Evolutionary conservation across 1,140 invertebrate genomes (phyloP).

Genomic region (Cherax destructor): DNA sequence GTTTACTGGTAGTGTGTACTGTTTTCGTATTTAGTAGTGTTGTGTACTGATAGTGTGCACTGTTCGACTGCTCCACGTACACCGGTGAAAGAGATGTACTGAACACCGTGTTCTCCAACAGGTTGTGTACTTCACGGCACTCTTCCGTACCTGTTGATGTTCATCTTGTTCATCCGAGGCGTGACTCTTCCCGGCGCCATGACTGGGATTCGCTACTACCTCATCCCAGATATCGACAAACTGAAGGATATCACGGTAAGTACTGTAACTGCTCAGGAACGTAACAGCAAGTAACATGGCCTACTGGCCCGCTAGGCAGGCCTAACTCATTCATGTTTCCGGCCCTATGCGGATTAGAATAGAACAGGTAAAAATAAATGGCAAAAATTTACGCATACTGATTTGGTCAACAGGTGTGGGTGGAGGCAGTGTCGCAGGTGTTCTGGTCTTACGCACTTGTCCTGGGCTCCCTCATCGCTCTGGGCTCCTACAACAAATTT

Average conservation of each 20-base stretch:
- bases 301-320: too few relatives aligned
- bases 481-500: constrained; percentile 97
- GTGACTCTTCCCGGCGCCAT: constrained; percentile 93
- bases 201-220: constrained; percentile 93
- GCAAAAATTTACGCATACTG: too few relatives aligned
- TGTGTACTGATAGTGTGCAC: too few relatives aligned
- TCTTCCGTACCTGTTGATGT: constrained; percentile 95
- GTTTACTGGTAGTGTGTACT: too few relatives aligned
- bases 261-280: not conserved
- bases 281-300: too few relatives aligned
- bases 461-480: constrained; percentile 92
- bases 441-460: constrained; percentile 98
- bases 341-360: too few relatives aligned
- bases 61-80: too few relatives aligned
- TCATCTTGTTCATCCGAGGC: constrained; percentile 91
- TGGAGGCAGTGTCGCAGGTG: constrained; percentile 97
- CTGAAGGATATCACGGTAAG: constrained; percentile 86
- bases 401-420: constrained; percentile 80
- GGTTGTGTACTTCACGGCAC: constrained; percentile 94
- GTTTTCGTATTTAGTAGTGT: too few relatives aligned
- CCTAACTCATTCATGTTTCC: too few relatives aligned
- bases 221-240: constrained; percentile 94
- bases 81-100: too few relatives aligned
- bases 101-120: constrained; percentile 71
- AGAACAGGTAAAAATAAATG: too few relatives aligned